These are phyloP conservation scores for Macrophya annulata DNA, from an alignment of 2,888 invertebrate species.

Conservation along the genomic window DNA sequence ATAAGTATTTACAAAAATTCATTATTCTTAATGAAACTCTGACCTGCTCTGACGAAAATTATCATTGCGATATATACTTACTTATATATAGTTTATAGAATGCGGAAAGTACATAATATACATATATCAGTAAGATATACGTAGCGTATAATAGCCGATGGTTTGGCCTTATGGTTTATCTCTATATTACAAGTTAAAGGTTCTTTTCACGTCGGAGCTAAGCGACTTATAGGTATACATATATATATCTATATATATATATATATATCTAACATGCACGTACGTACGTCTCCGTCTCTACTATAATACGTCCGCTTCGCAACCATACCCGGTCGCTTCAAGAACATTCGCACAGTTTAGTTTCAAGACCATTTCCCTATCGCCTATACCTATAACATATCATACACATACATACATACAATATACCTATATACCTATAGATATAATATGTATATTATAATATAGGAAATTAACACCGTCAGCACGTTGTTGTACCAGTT, in stretches of 20 bases:
- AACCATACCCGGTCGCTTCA: constrained; percentile 9
- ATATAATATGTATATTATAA: too few species aligned
- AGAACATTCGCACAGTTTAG: constrained; percentile 19
- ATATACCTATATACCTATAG: too few species aligned
- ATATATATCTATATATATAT: too few species aligned
- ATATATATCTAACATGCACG: neutral
- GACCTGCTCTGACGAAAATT: too few species aligned
- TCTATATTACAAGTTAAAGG: neutral
- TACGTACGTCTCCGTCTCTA: neutral
- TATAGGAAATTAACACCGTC: too few species aligned
- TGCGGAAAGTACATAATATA: neutral
- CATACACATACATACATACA: too few species aligned
- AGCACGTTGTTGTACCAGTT: too few species aligned
- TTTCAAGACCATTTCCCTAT: constrained; percentile 31
- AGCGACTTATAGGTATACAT: neutral
- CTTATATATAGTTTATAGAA: neutral
- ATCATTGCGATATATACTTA: too few species aligned
- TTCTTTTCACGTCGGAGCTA: neutral
- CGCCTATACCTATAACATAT: neutral
- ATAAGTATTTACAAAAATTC: too few species aligned
- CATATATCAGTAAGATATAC: neutral
- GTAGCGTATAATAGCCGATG: neutral
- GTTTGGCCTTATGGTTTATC: neutral
- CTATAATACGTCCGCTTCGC: constrained; percentile 17
- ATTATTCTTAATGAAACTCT: too few species aligned